phyloP scores from a whole-genome alignment of 2,113 vertebrate species.

The Dolichallabes microphthalmus region DNA sequence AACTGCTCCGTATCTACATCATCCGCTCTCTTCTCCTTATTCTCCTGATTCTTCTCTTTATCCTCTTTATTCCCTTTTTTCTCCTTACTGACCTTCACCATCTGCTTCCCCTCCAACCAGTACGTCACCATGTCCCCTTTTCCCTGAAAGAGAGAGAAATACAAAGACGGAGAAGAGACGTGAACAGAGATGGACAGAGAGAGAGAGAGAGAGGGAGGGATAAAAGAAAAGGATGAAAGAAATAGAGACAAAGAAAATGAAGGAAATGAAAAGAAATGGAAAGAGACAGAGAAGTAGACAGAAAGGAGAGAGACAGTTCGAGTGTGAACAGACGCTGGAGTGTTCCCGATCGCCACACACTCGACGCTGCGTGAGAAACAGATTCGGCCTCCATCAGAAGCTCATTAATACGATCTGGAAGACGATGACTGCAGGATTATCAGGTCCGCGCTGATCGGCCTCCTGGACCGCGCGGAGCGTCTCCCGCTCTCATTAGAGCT shows the following conservation, averaged over 20 bases:
- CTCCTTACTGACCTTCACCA: conserved; percentile 51
- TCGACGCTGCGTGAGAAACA: not conserved
- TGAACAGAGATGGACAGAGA: not conserved
- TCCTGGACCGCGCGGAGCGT: too few relatives aligned
- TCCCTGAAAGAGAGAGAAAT: conserved; percentile 61
- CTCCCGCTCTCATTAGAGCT: not conserved
- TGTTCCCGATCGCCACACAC: too few relatives aligned
- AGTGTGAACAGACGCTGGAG: too few relatives aligned
- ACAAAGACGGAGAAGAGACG: not conserved
- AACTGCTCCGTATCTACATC: conserved; percentile 17
- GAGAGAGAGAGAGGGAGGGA: not conserved
- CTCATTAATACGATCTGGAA: not conserved
- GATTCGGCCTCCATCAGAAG: not conserved
- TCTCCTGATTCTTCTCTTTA: conserved; percentile 31
- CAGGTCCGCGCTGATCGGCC: not conserved
- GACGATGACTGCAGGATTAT: not conserved
- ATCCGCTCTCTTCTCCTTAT: conserved; percentile 37
- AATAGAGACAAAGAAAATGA: not conserved
- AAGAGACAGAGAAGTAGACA: not conserved
- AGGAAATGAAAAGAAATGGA: not conserved
- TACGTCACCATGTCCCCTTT: conserved; percentile 85
- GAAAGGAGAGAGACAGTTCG: not conserved
- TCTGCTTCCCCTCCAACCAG: conserved; percentile 79
- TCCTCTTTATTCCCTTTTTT: conserved; percentile 34
- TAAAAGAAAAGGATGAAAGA: not conserved